Conservation (phyloP, 1,140 invertebrate genomes). For the Dendroctonus ponderosae region DNA sequence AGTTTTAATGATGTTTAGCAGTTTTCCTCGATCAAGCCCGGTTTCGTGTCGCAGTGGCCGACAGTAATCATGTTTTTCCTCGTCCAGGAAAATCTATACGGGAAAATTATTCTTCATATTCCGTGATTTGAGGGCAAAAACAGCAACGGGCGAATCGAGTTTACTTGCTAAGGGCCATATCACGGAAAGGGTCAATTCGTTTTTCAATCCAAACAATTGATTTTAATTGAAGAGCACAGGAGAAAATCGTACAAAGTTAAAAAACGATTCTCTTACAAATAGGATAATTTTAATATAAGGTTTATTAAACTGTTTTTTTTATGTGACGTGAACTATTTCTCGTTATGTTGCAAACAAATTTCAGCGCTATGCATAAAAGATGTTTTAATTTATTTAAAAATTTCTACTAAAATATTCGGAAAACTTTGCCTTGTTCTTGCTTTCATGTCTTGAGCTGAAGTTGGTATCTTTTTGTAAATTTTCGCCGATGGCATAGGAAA, state of each 20-base stretch:
- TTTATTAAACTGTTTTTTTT: not conserved
- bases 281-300: not conserved
- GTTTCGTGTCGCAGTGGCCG: constrained; percentile 3
- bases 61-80: constrained; percentile 7
- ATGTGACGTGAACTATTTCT: not conserved
- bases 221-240: no score
- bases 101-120: constrained; percentile 11
- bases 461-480: no score
- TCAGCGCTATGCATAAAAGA: no score
- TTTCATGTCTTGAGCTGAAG: no score
- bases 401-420: no score
- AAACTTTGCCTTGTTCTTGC: no score
- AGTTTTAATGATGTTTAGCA: not conserved
- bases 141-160: constrained; percentile 8
- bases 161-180: constrained; percentile 3
- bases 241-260: no score
- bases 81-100: constrained; percentile 10
- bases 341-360: not conserved
- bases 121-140: constrained; percentile 11
- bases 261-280: not conserved
- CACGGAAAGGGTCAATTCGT: constrained; percentile 3
- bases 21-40: not conserved
- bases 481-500: no score
- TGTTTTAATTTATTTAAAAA: no score
- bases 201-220: not conserved